Evolutionary conservation across 2,797 vertebrate species (phyloP).

Genomic region (Anableps anableps): DNA sequence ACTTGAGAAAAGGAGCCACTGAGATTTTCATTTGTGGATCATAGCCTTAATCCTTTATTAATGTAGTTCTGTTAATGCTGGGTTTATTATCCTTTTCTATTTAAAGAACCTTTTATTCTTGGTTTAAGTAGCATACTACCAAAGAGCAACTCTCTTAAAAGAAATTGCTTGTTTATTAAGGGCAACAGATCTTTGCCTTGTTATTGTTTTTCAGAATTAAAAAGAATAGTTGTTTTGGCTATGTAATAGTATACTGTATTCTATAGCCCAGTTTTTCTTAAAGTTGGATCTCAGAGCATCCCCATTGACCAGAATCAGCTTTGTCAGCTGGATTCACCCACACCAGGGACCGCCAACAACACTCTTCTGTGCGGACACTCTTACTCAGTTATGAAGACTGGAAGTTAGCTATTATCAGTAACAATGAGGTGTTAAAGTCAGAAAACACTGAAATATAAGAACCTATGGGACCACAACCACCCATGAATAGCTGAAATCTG

Average conservation of each 20-base stretch:
- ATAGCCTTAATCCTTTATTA: conserved; percentile 1
- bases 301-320: no score
- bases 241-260: neutral
- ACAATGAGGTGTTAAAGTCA: no score
- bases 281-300: neutral
- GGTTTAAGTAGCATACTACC: neutral
- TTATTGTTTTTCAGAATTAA: neutral
- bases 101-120: neutral
- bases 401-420: no score
- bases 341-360: no score
- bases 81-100: neutral
- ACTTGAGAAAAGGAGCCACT: neutral
- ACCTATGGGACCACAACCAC: neutral
- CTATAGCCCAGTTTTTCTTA: neutral
- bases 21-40: neutral
- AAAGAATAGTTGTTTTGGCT: neutral
- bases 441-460: no score
- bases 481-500: neutral
- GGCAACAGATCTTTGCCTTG: neutral
- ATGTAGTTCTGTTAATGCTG: conserved; percentile 11
- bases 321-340: no score
- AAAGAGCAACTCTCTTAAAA: neutral
- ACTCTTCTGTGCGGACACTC: no score
- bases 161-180: neutral
- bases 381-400: no score